Percentiles rank a stretch among this genome's conserved stretches.
These are phyloP conservation scores for Microctenopoma steveboyesi DNA, from an alignment of 2,797 vertebrate genomes.

Conservation along the genomic window DNA sequence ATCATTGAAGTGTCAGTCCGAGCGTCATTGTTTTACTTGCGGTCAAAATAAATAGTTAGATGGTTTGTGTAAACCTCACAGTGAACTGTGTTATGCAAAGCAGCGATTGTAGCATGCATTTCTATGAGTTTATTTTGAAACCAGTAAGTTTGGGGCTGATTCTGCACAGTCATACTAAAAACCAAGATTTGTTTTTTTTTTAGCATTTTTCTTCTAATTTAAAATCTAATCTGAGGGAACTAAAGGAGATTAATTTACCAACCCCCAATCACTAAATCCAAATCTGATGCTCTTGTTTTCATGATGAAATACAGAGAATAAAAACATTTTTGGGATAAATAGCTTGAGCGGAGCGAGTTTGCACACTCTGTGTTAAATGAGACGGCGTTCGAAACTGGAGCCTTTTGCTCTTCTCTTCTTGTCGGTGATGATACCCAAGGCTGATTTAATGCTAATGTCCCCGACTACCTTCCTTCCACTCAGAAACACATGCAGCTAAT, in stretches of 20 bases:
- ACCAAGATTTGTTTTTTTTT: constrained; percentile 25
- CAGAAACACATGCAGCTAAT: constrained; percentile 79
- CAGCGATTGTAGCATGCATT: not conserved
- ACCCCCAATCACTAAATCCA: constrained; percentile 58
- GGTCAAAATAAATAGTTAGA: constrained; percentile 46
- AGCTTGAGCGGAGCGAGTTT: constrained; percentile 34
- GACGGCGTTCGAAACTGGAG: constrained; percentile 36
- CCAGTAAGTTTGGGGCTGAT: not conserved
- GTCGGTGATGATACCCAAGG: constrained; percentile 44
- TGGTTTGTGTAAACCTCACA: constrained; percentile 16
- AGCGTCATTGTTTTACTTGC: constrained; percentile 42
- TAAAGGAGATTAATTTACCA: constrained; percentile 63
- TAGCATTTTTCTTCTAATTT: constrained; percentile 18
- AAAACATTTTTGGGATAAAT: constrained; percentile 38
- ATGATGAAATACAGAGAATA: constrained; percentile 10
- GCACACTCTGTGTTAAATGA: constrained; percentile 5
- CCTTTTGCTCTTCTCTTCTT: constrained; percentile 27
- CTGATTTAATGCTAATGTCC: constrained; percentile 70
- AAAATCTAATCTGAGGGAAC: constrained; percentile 13
- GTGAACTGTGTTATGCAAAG: constrained; percentile 4
- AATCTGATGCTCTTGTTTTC: constrained; percentile 60
- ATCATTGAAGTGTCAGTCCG: constrained; percentile 59
- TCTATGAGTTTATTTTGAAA: constrained; percentile 6
- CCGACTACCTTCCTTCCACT: constrained; percentile 67
- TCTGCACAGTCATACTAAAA: constrained; percentile 7